Evolutionary conservation across 35 echinoderm and acorn worm species (phyloP).

Genomic region (Strongylocentrotus purpuratus): DNA sequence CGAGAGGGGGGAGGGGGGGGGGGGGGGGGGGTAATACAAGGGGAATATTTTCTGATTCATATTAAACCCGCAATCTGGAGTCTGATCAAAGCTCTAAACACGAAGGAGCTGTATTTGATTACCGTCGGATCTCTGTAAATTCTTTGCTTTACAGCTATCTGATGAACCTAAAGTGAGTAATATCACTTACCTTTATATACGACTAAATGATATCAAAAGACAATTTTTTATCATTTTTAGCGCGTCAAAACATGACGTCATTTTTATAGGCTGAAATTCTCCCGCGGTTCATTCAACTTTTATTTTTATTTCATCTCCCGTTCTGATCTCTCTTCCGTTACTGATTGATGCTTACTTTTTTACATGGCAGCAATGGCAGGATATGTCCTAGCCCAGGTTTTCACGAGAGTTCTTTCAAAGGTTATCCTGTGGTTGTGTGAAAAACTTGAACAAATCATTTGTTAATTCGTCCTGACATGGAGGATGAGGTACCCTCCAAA

Average conservation of each 20-base stretch:
- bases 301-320: conserved; percentile 11
- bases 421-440: neutral
- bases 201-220: conserved; percentile 1
- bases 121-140: neutral
- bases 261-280: neutral
- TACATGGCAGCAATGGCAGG: neutral
- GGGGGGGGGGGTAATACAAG: neutral
- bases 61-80: neutral
- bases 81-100: neutral
- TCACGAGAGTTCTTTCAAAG: neutral
- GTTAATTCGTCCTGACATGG: neutral
- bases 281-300: neutral
- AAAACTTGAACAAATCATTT: neutral
- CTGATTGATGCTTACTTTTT: conserved; percentile 3
- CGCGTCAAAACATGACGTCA: conserved; percentile 15
- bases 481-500: neutral
- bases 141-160: neutral
- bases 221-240: neutral
- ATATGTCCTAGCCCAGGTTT: conserved; percentile 9
- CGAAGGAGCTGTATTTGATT: neutral
- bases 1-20: neutral
- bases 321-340: conserved; percentile 3
- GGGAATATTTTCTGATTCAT: neutral
- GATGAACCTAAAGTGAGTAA: neutral
- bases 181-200: neutral